phyloP scores from a whole-genome alignment of 2,113 vertebrate species.

The Tachysurus fulvidraco region DNA sequence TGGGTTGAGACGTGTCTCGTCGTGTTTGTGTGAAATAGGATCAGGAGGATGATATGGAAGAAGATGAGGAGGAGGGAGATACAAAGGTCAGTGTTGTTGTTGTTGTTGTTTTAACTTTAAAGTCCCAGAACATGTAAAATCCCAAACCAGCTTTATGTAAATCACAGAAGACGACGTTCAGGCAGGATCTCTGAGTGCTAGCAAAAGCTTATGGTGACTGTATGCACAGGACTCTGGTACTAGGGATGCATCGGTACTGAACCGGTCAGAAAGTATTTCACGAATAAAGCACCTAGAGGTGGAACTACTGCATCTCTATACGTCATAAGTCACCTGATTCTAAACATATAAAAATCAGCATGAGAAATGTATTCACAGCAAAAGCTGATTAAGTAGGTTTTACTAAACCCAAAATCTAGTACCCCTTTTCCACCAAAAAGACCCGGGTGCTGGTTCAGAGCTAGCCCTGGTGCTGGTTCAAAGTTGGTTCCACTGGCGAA shows the following conservation, averaged over 20 bases:
- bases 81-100: constrained; percentile 77
- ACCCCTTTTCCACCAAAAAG: no score
- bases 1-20: no score
- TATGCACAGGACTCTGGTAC: no score
- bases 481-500: no score
- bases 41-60: constrained; percentile 88
- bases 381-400: not conserved
- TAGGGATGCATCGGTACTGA: not conserved
- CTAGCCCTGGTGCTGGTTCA: no score
- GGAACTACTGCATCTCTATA: not conserved
- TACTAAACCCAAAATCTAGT: no score
- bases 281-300: not conserved
- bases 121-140: not conserved
- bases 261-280: not conserved
- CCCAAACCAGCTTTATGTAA: not conserved
- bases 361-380: not conserved
- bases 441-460: no score
- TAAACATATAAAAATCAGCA: not conserved
- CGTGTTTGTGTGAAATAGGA: constrained; percentile 74
- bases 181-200: not conserved
- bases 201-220: not conserved
- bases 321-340: not conserved
- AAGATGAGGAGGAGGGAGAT: constrained; percentile 88
- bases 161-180: not conserved
- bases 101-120: not conserved